Base-by-base conservation (phyloP, 64 coral and sea anemone species). In the Stichodactyla mertensii region DNA sequence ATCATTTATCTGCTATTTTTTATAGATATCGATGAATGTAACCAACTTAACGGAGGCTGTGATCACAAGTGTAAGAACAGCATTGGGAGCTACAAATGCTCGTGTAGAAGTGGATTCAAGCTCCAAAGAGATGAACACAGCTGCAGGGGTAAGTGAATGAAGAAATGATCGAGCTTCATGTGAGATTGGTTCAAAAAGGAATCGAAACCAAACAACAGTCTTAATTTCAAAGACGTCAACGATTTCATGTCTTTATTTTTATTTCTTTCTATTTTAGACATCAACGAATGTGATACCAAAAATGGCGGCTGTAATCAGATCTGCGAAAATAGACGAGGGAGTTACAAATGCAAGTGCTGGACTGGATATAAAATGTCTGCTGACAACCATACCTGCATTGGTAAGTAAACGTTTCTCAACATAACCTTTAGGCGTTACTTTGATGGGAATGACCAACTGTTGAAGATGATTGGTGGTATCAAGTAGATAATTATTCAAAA, bases 301-400 rank as follows among this genome's bases (percentile, higher is more conserved):
- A 83, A 83, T 74, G 92, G 92, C 0, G 92, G 92, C 4, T 93
- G 92, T 27, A 90, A 90, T 60, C 88, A 93, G 20, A 71, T 90
- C 57, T 93, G 92, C 53, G 52, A 59, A 16, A 90, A 93, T 77
- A 90, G 11, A 4, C 55, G 15, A 79, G 92, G 92, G 51, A 90
- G 88, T 19, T 93, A 93, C 18, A 71, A 93, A 4, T 93, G 92
- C 55, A 55, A 55, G 14, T 93, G 92, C 52, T 22, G 61, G 11
- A 12, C 16, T 16, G 92, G 92, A 4, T 93, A 66, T 24, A 71
- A 86, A 89, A 89, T 93, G 88, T 78, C 83, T n/a, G 13, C 71
- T 4, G 92, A 93, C 60, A 89, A 93, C 22, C 92, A 89, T 59
- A 93, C 83, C 2, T 93, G 92, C 12, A 54, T n/a, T 52, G 88